These are phyloP conservation scores for Lycia hirtaria DNA, from an alignment of 2,888 invertebrate species.

Conservation along the genomic window DNA sequence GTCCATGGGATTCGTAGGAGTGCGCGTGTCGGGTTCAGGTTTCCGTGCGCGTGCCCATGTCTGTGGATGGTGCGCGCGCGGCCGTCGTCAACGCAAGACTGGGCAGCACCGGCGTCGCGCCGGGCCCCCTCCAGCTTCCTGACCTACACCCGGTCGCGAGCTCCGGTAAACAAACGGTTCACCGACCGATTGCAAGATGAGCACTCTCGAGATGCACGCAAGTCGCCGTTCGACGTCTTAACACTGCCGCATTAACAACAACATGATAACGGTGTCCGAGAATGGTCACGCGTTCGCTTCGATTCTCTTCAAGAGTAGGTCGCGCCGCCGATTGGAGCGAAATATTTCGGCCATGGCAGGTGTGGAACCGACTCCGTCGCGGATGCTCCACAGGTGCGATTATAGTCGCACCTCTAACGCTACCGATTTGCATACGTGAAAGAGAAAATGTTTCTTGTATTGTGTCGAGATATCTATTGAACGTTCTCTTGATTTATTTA, in stretches of 20 bases:
- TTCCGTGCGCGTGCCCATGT: conserved; percentile 63
- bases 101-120: conserved; percentile 51
- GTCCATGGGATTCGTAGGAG: conserved; percentile 38
- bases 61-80: conserved; percentile 67
- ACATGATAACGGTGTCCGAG: conserved; percentile 76
- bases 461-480: conserved; percentile 49
- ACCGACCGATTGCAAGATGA: conserved; percentile 78
- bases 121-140: conserved; percentile 68
- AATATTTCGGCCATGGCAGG: conserved; percentile 53
- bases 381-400: conserved; percentile 22
- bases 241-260: conserved; percentile 74
- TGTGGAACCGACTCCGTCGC: conserved; percentile 31
- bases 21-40: conserved; percentile 51
- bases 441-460: conserved; percentile 67
- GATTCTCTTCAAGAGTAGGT: conserved; percentile 68
- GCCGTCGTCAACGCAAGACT: conserved; percentile 68
- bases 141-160: conserved; percentile 77
- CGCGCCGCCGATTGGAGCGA: conserved; percentile 60
- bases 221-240: conserved; percentile 55
- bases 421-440: conserved; percentile 53
- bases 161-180: conserved; percentile 83
- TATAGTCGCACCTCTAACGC: conserved; percentile 19
- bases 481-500: conserved; percentile 69
- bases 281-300: conserved; percentile 69
- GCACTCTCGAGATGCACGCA: conserved; percentile 59